A percentile compares a stretch with the other conserved stretches of the same genome.
Conservation (phyloP, 2,113 vertebrate species). For the Vombatus ursinus region DNA sequence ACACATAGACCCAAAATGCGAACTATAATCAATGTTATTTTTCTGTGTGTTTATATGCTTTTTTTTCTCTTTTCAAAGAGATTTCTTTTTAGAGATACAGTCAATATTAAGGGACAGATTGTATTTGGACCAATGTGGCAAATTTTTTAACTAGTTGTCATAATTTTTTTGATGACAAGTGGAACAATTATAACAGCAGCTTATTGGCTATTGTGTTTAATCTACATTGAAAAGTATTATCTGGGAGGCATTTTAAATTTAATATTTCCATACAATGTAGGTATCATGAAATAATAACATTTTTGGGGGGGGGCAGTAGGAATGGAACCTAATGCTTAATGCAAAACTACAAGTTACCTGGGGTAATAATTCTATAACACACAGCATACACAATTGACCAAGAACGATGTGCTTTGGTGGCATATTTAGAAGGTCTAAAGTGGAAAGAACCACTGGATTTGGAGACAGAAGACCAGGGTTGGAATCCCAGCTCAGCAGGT, state of each 20-base stretch:
- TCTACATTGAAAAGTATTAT: neutral
- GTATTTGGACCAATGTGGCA: neutral
- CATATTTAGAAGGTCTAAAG: neutral
- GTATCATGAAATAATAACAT: neutral
- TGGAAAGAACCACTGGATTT: neutral
- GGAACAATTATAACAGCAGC: no score
- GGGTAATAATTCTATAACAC: no score
- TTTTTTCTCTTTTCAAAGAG: neutral
- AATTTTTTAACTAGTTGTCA: neutral
- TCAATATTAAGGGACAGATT: neutral
- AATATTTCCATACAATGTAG: neutral
- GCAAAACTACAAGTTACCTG: neutral
- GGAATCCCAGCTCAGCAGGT: no score
- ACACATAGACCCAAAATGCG: neutral
- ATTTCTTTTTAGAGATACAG: neutral
- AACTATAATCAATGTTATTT: neutral
- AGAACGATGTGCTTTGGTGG: neutral
- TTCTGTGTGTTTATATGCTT: neutral
- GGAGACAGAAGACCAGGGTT: no score
- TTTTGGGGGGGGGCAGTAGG: neutral
- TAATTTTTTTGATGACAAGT: neutral
- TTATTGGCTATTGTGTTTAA: neutral
- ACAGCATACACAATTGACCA: neutral
- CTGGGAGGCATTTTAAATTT: neutral
- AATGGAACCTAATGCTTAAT: neutral